Conservation (phyloP, 2,113 vertebrate species). For the Chrysemys picta region DNA sequence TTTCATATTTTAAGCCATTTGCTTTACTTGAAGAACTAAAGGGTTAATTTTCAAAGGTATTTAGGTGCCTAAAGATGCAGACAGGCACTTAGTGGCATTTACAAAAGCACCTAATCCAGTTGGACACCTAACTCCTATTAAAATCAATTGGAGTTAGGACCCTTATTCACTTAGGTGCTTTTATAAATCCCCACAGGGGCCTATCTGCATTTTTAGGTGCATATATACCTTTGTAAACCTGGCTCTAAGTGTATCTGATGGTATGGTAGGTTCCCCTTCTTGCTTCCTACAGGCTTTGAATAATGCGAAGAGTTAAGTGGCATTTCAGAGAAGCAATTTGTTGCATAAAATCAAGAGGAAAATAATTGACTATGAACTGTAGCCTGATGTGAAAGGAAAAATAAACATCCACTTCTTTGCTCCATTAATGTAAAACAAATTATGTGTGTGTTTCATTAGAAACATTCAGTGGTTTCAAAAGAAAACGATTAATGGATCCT, state of each 20-base stretch:
- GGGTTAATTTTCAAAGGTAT: too few relatives aligned
- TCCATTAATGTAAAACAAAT: neutral
- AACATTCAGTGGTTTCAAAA: neutral
- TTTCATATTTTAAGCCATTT: too few relatives aligned
- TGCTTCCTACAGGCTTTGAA: neutral
- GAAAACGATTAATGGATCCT: neutral
- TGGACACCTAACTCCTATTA: too few relatives aligned
- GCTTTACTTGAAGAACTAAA: too few relatives aligned
- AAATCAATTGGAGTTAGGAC: too few relatives aligned
- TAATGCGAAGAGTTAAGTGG: neutral
- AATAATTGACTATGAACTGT: neutral
- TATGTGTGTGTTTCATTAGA: neutral
- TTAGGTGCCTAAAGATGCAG: too few relatives aligned
- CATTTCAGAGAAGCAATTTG: neutral
- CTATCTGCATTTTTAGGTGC: too few relatives aligned
- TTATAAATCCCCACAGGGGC: too few relatives aligned
- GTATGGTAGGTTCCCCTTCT: neutral
- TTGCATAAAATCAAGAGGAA: neutral
- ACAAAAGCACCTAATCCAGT: too few relatives aligned
- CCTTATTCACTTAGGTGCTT: too few relatives aligned
- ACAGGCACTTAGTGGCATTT: too few relatives aligned
- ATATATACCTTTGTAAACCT: too few relatives aligned
- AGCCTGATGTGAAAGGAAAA: neutral
- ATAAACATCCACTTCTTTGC: neutral
- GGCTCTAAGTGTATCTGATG: neutral